A percentile compares a stretch with the other conserved stretches of the same genome.
These are phyloP conservation scores for Sinocyclocheilus anshuiensis DNA, from an alignment of 2,113 vertebrate genomes.

Conservation along the genomic window DNA sequence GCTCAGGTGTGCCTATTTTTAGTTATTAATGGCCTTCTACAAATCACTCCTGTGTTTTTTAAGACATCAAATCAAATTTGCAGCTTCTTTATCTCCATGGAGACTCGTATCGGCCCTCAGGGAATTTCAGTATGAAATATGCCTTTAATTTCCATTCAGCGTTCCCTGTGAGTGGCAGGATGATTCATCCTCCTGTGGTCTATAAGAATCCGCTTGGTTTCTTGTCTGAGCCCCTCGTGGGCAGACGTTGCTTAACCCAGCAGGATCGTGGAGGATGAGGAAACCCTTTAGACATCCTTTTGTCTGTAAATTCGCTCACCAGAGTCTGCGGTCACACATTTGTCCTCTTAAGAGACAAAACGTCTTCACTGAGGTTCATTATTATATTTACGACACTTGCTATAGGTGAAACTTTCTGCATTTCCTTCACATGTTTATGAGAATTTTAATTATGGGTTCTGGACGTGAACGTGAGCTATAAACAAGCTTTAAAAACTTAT, in stretches of 20 bases:
- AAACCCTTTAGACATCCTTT: neutral
- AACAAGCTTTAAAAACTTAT: neutral
- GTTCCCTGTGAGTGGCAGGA: conserved; percentile 26
- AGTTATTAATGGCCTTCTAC: neutral
- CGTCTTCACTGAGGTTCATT: neutral
- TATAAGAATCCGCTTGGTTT: conserved; percentile 31
- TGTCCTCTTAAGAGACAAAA: neutral
- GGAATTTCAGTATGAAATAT: conserved; percentile 45
- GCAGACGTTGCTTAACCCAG: conserved; percentile 19
- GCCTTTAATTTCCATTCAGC: conserved; percentile 51
- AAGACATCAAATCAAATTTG: neutral
- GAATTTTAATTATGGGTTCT: neutral
- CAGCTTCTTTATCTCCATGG: conserved; percentile 9
- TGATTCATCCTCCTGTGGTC: conserved; percentile 44
- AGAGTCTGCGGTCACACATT: neutral
- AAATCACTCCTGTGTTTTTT: neutral
- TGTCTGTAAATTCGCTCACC: neutral
- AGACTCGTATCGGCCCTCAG: conserved; percentile 12
- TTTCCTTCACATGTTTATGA: neutral
- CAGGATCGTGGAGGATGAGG: neutral
- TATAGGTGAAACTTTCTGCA: neutral
- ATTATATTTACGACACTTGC: neutral
- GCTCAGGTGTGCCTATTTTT: neutral
- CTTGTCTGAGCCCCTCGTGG: neutral
- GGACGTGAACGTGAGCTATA: neutral